Percentiles rank a stretch among this genome's conserved stretches.
These are phyloP conservation scores for Anguilla anguilla DNA, from an alignment of 2,797 vertebrate species.

Conservation along the genomic window DNA sequence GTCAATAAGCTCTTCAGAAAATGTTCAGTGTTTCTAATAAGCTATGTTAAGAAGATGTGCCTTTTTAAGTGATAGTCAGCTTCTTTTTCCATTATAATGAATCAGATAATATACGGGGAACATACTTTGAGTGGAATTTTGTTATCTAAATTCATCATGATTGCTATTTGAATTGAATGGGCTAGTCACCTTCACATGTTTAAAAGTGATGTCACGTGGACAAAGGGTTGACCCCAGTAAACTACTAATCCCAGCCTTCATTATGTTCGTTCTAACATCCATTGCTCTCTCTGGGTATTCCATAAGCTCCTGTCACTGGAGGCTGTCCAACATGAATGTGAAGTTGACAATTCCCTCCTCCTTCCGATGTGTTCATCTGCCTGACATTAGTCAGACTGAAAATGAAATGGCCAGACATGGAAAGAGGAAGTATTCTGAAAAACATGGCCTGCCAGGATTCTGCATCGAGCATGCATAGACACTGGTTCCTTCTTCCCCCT, in stretches of 20 bases:
- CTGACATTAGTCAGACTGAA: background rate
- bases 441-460: background rate
- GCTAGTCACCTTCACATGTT: background rate
- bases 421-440: conserved; percentile 4
- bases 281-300: background rate
- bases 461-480: background rate
- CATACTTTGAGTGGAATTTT: background rate
- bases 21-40: too few species aligned
- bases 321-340: background rate
- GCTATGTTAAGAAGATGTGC: too few species aligned
- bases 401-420: background rate
- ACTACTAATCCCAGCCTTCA: background rate
- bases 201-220: background rate
- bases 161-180: background rate
- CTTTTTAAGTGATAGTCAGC: too few species aligned
- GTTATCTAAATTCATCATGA: background rate
- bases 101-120: background rate
- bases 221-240: background rate
- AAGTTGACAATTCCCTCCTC: background rate
- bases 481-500: background rate
- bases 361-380: background rate
- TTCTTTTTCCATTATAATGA: too few species aligned
- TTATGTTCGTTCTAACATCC: background rate
- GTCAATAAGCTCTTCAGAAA: too few species aligned
- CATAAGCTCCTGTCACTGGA: background rate